Evolutionary conservation across 2,797 vertebrate genomes (phyloP).

Genomic region (Xenopus petersii): DNA sequence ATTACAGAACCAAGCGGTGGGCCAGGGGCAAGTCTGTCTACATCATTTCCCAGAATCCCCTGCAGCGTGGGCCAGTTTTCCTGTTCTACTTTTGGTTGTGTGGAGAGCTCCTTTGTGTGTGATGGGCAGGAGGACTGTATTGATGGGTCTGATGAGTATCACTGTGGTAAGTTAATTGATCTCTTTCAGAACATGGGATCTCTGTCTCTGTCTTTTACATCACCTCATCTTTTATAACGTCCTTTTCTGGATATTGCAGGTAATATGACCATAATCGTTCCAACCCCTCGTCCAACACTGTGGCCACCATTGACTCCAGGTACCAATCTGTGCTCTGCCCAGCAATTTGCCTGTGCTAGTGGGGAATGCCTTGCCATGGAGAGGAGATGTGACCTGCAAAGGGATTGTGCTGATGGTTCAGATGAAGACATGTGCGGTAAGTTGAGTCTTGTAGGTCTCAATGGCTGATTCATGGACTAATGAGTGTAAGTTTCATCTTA

Average conservation of each 20-base stretch:
- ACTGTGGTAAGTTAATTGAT: conserved; percentile 66
- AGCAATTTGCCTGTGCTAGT: conserved; percentile 74
- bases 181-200: too few relatives aligned
- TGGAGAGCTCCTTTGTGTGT: conserved; percentile 69
- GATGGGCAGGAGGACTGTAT: conserved; percentile 72
- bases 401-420: conserved; percentile 78
- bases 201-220: neutral
- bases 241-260: conserved; percentile 47
- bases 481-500: too few relatives aligned
- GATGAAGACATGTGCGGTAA: conserved; percentile 81
- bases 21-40: conserved; percentile 50
- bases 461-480: neutral
- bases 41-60: conserved; percentile 56
- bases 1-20: conserved; percentile 21
- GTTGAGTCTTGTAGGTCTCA: conserved; percentile 16
- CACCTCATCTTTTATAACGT: neutral
- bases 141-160: conserved; percentile 76
- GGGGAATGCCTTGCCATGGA: conserved; percentile 77
- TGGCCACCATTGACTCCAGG: conserved; percentile 35
- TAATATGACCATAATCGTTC: conserved; percentile 24
- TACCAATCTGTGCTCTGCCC: conserved; percentile 69
- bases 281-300: conserved; percentile 44
- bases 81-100: conserved; percentile 72
- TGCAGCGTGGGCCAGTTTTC: conserved; percentile 72
- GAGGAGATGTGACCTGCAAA: conserved; percentile 73